A percentile compares a stretch with the other conserved stretches of the same genome.
Evolutionary conservation across 1,140 invertebrate genomes (phyloP).

Genomic region (Nomia melanderi): DNA sequence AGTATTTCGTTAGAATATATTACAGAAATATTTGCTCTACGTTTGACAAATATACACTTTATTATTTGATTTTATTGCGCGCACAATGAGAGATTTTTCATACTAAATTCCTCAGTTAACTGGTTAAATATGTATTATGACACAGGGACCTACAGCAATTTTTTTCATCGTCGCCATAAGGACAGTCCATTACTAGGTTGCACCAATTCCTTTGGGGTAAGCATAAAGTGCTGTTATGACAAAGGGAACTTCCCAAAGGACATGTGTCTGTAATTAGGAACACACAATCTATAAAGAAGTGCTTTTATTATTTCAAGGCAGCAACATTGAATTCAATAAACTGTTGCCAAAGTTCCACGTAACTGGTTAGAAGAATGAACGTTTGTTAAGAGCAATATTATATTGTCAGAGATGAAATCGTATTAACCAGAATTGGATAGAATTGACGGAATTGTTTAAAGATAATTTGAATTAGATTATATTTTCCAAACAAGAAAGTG

Average conservation of each 20-base stretch:
- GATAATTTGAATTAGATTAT: conserved; percentile 6
- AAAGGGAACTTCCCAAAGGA: conserved; percentile 85
- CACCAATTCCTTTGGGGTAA: conserved; percentile 85
- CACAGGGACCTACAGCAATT: conserved; percentile 71
- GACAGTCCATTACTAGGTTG: conserved; percentile 85
- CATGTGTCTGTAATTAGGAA: conserved; percentile 77
- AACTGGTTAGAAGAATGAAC: background rate
- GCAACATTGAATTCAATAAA: background rate
- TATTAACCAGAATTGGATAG: background rate
- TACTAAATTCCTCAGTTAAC: too few relatives aligned
- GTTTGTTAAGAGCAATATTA: background rate
- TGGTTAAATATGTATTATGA: too few relatives aligned
- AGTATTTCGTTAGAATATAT: too few relatives aligned
- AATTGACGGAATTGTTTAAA: background rate
- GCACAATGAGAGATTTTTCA: too few relatives aligned
- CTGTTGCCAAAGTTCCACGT: too few relatives aligned
- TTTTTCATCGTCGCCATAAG: conserved; percentile 85
- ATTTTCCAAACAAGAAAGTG: background rate
- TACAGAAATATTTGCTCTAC: too few relatives aligned
- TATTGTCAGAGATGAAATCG: background rate
- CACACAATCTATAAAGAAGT: background rate
- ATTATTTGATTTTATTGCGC: too few relatives aligned
- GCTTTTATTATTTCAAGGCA: background rate
- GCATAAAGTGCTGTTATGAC: conserved; percentile 86
- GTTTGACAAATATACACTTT: too few relatives aligned